phyloP scores from a whole-genome alignment of 2,113 vertebrate species.

The Ia io region DNA sequence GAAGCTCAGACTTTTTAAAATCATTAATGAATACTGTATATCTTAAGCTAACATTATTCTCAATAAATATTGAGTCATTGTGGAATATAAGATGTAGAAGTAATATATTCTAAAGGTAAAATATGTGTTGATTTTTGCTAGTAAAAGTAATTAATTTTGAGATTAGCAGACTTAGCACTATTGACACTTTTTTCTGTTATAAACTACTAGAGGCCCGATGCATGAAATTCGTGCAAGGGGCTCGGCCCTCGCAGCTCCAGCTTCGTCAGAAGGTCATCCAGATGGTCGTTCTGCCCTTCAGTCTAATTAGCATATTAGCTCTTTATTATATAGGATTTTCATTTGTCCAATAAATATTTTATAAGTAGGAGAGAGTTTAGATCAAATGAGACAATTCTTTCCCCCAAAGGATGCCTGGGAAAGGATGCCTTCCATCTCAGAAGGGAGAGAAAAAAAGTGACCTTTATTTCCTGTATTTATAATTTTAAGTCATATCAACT shows the following conservation, averaged over 20 bases:
- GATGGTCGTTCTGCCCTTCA: no score
- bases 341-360: neutral
- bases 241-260: no score
- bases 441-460: neutral
- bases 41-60: neutral
- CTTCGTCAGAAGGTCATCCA: no score
- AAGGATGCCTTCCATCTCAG: neutral
- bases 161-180: neutral
- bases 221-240: no score
- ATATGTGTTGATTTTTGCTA: neutral
- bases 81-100: neutral
- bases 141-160: neutral
- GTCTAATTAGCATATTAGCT: no score
- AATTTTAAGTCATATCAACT: neutral
- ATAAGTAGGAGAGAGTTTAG: neutral
- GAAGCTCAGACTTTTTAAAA: neutral
- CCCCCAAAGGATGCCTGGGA: neutral
- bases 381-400: neutral
- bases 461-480: neutral
- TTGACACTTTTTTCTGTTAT: neutral
- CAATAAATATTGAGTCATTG: neutral
- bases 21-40: neutral
- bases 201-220: no score
- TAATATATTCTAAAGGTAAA: neutral
- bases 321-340: neutral